phyloP scores from a whole-genome alignment of 2,113 vertebrate species.

The Nymphicus hollandicus region DNA sequence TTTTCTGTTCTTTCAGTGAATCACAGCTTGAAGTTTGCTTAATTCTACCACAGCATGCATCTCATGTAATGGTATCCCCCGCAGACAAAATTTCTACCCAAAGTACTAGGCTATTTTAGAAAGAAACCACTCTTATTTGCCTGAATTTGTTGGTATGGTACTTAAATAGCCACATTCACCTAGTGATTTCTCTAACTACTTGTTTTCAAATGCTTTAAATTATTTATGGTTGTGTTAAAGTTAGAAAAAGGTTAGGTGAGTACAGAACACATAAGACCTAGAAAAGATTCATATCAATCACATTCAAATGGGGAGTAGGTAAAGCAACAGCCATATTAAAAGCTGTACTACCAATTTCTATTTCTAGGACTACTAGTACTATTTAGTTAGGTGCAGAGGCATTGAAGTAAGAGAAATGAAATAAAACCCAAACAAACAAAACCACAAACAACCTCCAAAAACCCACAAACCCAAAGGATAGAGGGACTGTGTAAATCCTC shows the following conservation, averaged over 20 bases:
- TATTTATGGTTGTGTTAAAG: constrained; percentile 1
- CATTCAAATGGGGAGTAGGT: not conserved
- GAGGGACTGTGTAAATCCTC: not conserved
- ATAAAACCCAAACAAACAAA: not conserved
- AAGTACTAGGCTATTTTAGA: not conserved
- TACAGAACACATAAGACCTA: not conserved
- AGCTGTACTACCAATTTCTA: not conserved
- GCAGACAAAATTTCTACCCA: constrained; percentile 16
- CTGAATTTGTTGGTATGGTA: not conserved
- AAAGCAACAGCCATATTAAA: not conserved
- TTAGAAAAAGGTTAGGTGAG: not conserved
- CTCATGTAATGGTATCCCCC: constrained; percentile 17
- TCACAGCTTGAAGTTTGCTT: not conserved
- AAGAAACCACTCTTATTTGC: constrained; percentile 26
- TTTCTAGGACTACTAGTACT: not conserved
- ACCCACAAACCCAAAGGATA: not conserved
- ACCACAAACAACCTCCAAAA: not conserved
- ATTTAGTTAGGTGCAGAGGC: not conserved
- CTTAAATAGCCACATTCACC: not conserved
- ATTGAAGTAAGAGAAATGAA: not conserved
- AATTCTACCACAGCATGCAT: constrained; percentile 33
- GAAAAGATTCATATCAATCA: not conserved
- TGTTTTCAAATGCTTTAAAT: constrained; percentile 10
- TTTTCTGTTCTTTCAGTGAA: constrained; percentile 36
- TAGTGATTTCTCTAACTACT: constrained; percentile 21